A percentile compares a stretch with the other conserved stretches of the same genome.
phyloP scores from a whole-genome alignment of 2,797 vertebrate species.

The Lophius americanus region DNA sequence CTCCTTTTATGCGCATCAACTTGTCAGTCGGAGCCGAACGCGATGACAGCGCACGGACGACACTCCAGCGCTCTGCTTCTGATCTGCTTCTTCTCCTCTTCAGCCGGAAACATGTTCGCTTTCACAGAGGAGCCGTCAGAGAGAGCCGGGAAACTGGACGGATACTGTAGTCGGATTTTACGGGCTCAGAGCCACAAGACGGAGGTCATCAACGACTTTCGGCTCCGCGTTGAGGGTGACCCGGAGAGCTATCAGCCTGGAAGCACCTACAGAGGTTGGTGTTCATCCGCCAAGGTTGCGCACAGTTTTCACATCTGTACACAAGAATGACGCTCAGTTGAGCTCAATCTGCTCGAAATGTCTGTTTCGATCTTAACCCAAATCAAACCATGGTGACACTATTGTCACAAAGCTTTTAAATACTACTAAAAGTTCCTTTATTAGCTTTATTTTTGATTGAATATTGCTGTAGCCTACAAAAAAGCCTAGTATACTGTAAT shows the following conservation, averaged over 20 bases:
- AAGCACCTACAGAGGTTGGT: slow-evolving; percentile 95
- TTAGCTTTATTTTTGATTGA: no score
- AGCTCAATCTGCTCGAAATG: no score
- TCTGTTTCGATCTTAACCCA: neutral
- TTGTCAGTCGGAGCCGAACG: slow-evolving; percentile 49
- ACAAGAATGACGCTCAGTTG: neutral
- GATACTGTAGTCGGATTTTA: slow-evolving; percentile 93
- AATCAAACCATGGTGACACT: no score
- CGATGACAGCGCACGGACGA: slow-evolving; percentile 75
- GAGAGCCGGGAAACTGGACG: slow-evolving; percentile 88
- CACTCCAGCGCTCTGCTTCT: slow-evolving; percentile 75
- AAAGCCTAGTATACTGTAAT: no score
- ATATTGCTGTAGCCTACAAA: no score
- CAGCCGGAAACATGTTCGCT: slow-evolving; percentile 78
- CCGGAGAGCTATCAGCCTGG: slow-evolving; percentile 95
- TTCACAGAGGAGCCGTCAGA: slow-evolving; percentile 93
- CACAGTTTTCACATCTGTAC: slow-evolving; percentile 8
- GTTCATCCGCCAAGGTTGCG: slow-evolving; percentile 22
- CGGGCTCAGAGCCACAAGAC: slow-evolving; percentile 89
- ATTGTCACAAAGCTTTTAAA: no score
- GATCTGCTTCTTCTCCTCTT: slow-evolving; percentile 82
- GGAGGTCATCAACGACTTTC: slow-evolving; percentile 93
- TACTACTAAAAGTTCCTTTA: no score
- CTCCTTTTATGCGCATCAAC: slow-evolving; percentile 25
- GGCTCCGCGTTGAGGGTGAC: slow-evolving; percentile 94